Conservation (phyloP, 2,888 invertebrate species). For the Poecilus cupreus region DNA sequence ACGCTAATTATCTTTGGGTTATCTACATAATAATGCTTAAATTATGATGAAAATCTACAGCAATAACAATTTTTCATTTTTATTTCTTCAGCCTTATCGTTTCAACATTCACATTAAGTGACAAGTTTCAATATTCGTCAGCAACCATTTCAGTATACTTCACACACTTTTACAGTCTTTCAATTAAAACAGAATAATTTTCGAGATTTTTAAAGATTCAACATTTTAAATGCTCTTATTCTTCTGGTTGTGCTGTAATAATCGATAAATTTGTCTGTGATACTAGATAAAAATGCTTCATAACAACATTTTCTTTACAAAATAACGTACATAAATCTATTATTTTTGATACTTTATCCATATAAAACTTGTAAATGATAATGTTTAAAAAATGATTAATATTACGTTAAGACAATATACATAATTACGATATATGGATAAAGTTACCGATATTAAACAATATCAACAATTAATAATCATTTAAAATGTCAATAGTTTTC, state of each 20-base stretch:
- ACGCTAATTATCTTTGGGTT: conserved; percentile 59
- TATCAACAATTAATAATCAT: conserved; percentile 56
- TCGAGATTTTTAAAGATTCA: conserved; percentile 25
- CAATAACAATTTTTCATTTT: conserved; percentile 55
- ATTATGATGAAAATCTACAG: conserved; percentile 56
- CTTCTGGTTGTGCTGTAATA: conserved; percentile 37
- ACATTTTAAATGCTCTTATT: conserved; percentile 45
- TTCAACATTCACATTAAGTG: conserved; percentile 52
- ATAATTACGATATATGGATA: conserved; percentile 25
- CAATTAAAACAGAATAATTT: conserved; percentile 25
- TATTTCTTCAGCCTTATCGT: conserved; percentile 56
- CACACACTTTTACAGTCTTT: conserved; percentile 47
- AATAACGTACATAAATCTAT: conserved; percentile 52
- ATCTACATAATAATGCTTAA: conserved; percentile 56
- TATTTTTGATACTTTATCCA: conserved; percentile 47
- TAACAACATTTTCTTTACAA: conserved; percentile 44
- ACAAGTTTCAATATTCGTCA: conserved; percentile 22
- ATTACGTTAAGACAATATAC: conserved; percentile 16
- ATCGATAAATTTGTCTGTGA: conserved; percentile 19
- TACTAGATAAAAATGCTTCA: conserved; percentile 28
- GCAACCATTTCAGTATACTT: conserved; percentile 34
- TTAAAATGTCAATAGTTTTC: conserved; percentile 57
- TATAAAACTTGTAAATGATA: conserved; percentile 37
- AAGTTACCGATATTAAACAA: conserved; percentile 51
- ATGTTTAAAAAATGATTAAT: conserved; percentile 10